A percentile compares a stretch with the other conserved stretches of the same genome.
These are phyloP conservation scores for Phyllotreta cruciferae DNA, from an alignment of 2,888 invertebrate genomes.

Conservation along the genomic window DNA sequence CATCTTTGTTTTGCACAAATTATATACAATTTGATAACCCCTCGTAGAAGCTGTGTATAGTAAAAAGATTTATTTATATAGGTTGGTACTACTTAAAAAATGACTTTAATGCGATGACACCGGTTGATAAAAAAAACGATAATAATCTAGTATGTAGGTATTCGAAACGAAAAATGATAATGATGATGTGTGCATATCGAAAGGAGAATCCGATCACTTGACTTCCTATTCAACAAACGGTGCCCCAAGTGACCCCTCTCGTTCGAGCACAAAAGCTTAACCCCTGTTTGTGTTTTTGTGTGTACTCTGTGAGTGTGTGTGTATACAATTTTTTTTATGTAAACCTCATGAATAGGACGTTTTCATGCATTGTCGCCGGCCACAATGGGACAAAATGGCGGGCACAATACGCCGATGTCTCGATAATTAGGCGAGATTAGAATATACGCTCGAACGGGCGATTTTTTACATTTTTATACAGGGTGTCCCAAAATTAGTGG, in stretches of 20 bases:
- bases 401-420: constrained; percentile 52
- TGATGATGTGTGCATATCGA: too few relatives aligned
- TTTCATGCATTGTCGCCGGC: constrained; percentile 54
- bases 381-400: constrained; percentile 54
- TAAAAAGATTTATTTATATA: too few relatives aligned
- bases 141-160: neutral
- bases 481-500: too few relatives aligned
- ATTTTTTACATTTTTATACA: constrained; percentile 38
- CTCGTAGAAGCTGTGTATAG: too few relatives aligned
- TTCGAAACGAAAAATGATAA: constrained; percentile 23
- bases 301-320: constrained; percentile 20
- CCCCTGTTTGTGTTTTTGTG: constrained; percentile 6
- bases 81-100: too few relatives aligned
- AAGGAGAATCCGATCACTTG: constrained; percentile 53
- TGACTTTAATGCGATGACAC: constrained; percentile 42
- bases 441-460: constrained; percentile 55
- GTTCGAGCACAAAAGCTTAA: too few relatives aligned
- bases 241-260: constrained; percentile 44
- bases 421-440: constrained; percentile 58
- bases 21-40: too few relatives aligned
- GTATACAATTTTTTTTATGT: too few relatives aligned
- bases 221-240: constrained; percentile 47
- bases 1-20: too few relatives aligned
- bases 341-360: constrained; percentile 50
- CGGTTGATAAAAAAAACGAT: constrained; percentile 28